Evolutionary conservation across 2,888 invertebrate genomes (phyloP), one percentile per base, ranked within the genome.

Genomic region (Paralinhomoeus sp.): DNA sequence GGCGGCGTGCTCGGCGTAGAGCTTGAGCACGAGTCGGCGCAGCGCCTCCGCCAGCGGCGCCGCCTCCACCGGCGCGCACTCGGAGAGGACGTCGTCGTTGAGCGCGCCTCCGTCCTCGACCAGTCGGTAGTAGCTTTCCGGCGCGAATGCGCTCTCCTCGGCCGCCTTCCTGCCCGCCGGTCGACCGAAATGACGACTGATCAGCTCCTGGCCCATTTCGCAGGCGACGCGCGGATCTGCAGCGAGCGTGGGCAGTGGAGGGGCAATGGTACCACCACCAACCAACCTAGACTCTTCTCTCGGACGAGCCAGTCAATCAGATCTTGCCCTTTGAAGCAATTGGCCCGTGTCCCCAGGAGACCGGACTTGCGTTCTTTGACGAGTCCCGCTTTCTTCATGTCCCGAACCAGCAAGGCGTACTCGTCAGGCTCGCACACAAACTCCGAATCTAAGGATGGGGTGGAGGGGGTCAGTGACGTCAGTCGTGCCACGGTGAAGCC

Each of bases 291-390:
- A 27, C 51, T 49, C 49, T 62, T 63, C 9, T 56, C 59, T 39
- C 56, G 55, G 40, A 61, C 57, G 18, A 65, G 54, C 65, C 64
- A 66, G 44, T 62, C 58, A 17, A 66, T 58, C 50, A 67, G 62
- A n/a, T 62, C 62, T 39, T 57, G 58, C 24, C 65, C 66, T 44
- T 54, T 59, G 53, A 67, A 67, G 5, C 63, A 57, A 44, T 61
- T 13, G 33, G 15, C 34, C 31, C 3, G 18, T 18, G 7, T 15
- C 12, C 41, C 9, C 15, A 24, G 12, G 17, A 41, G 33, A 18
- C 33, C n/a, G 5, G 3, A 21, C 17, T 15, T 49, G 39, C 21
- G 57, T 43, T 52, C 61, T 45, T 58, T 57, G 38, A 67, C 61
- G 27, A 67, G 46, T n/a, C 62, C 63, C 37, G 62, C 62, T 20